Evolutionary conservation across 2,888 invertebrate genomes (phyloP).

Genomic region (Punctoribates punctum): DNA sequence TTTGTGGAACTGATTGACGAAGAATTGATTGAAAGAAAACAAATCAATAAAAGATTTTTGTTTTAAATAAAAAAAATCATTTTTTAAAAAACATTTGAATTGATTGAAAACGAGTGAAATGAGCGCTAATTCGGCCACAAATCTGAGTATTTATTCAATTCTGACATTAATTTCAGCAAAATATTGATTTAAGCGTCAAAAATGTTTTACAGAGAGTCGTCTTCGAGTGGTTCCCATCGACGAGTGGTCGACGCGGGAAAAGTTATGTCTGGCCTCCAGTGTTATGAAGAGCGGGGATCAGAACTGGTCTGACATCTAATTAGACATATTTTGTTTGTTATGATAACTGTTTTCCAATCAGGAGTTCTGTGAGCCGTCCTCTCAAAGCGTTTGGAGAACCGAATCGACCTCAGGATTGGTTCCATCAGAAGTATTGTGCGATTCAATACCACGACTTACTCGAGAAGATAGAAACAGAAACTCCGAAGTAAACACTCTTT

Average conservation of each 20-base stretch:
- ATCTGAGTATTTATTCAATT: background rate
- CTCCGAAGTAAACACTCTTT: conserved; percentile 64
- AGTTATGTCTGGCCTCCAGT: conserved; percentile 78
- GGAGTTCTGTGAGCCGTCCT: conserved; percentile 80
- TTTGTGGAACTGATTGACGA: background rate
- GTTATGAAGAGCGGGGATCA: conserved; percentile 80
- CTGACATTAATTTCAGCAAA: background rate
- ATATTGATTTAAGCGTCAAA: background rate
- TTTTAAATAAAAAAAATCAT: background rate
- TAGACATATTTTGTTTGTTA: conserved; percentile 16
- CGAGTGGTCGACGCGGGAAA: conserved; percentile 79
- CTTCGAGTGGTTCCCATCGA: conserved; percentile 63
- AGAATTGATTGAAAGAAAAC: background rate
- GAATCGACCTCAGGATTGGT: conserved; percentile 76
- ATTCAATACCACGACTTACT: conserved; percentile 78
- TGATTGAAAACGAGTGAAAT: background rate
- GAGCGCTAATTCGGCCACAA: background rate
- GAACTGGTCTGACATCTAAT: conserved; percentile 61
- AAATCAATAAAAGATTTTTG: background rate
- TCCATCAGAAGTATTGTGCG: conserved; percentile 84
- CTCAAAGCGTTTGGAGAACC: conserved; percentile 72
- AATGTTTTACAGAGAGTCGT: background rate
- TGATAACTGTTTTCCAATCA: conserved; percentile 48
- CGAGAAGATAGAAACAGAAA: conserved; percentile 76
- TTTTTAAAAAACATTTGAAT: background rate